Conservation (phyloP, 2,888 invertebrate species). For the Rhopalosiphum nymphaeae region DNA sequence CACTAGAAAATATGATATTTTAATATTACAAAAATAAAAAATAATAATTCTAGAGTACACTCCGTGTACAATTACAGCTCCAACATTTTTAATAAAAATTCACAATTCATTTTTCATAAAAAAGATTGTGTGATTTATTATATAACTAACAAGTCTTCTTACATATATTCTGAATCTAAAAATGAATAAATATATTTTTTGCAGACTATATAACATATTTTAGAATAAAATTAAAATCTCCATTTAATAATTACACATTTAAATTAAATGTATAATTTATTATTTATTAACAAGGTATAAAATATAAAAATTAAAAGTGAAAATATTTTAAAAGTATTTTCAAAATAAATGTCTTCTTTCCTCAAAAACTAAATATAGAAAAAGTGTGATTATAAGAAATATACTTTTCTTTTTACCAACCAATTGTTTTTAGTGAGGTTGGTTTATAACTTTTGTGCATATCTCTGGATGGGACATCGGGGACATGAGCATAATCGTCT, state of each 20-base stretch:
- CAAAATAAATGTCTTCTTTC: neutral
- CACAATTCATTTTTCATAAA: neutral
- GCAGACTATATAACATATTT: neutral
- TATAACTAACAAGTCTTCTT: neutral
- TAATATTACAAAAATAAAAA: neutral
- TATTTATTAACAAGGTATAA: neutral
- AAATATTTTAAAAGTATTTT: neutral
- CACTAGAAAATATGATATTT: neutral
- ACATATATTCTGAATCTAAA: neutral
- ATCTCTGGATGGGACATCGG: constrained; percentile 60
- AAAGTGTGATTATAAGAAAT: neutral
- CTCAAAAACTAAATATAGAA: neutral
- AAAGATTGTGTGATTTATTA: neutral
- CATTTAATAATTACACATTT: neutral
- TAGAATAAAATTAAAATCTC: neutral
- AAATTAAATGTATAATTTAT: neutral
- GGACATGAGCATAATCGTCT: constrained; percentile 66
- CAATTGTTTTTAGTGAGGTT: constrained; percentile 51
- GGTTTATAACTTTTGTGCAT: constrained; percentile 54
- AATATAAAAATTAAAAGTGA: neutral
- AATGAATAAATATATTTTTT: too few species aligned
- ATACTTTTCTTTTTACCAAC: constrained; percentile 69
- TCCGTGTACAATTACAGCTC: neutral
- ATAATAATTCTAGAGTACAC: neutral
- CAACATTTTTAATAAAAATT: neutral